These are phyloP conservation scores for Pandemis cinnamomeana DNA, from an alignment of 2,888 invertebrate species.

Conservation along the genomic window DNA sequence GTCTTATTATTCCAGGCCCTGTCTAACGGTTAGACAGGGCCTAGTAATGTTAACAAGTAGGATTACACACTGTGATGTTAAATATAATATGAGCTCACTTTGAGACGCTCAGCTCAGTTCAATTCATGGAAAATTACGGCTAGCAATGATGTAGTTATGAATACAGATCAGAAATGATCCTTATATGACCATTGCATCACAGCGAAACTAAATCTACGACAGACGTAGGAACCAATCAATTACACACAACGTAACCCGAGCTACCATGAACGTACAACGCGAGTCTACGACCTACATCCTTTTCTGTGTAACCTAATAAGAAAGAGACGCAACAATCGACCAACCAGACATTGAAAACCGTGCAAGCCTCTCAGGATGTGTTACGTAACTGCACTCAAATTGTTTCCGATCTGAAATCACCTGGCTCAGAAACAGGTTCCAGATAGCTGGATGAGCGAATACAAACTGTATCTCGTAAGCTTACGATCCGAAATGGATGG, in stretches of 20 bases:
- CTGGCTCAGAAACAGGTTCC: slow-evolving; percentile 24
- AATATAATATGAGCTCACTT: no score
- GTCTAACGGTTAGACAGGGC: no score
- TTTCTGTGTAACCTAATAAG: background rate
- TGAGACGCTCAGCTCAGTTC: no score
- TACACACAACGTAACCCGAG: slow-evolving; percentile 5
- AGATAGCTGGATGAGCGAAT: background rate
- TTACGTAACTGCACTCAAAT: slow-evolving; percentile 10
- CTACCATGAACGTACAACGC: background rate
- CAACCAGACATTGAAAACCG: background rate
- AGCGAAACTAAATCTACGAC: background rate
- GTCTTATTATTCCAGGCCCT: no score
- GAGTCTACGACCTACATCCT: background rate
- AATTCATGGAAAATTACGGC: no score
- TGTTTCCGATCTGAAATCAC: slow-evolving; percentile 17
- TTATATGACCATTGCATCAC: slow-evolving; percentile 1
- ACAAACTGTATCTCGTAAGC: background rate
- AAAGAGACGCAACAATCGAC: background rate
- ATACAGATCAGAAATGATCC: background rate
- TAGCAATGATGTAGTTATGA: no score
- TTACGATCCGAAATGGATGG: background rate
- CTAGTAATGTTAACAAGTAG: no score
- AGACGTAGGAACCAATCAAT: slow-evolving; percentile 20
- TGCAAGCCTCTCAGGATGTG: slow-evolving; percentile 2
- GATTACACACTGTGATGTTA: no score